phyloP scores from a whole-genome alignment of 2,797 vertebrate genomes.

The Enteromius trimaculatus region DNA sequence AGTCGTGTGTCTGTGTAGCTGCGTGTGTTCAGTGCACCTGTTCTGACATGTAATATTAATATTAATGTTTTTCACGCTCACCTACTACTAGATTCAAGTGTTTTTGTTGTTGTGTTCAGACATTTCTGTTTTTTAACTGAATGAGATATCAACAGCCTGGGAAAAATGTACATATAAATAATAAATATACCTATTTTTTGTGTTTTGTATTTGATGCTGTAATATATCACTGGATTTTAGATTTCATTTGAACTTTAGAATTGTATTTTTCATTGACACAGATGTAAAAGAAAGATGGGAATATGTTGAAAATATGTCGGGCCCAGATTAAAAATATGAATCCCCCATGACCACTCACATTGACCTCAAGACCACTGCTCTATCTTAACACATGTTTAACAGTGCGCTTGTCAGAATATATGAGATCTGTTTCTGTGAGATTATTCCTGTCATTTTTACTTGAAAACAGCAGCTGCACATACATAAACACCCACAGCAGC shows the following conservation, averaged over 20 bases:
- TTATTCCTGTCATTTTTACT: constrained; percentile 25
- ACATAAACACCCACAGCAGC: constrained; percentile 58
- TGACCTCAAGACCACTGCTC: not conserved
- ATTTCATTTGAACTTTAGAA: not conserved
- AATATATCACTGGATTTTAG: not conserved
- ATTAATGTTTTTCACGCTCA: not conserved
- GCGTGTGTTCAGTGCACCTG: constrained; percentile 19
- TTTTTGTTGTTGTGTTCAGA: not conserved
- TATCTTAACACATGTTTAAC: not conserved
- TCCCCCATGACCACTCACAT: not conserved
- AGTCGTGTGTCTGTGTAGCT: not conserved
- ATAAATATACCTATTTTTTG: not conserved
- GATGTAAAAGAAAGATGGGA: not conserved
- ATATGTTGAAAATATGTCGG: not conserved
- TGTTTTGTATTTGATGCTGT: not conserved
- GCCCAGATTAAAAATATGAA: not conserved
- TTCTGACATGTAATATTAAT: not conserved
- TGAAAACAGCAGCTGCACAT: constrained; percentile 46
- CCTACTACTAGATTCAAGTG: not conserved
- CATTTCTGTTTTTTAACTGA: not conserved
- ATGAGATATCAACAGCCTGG: not conserved
- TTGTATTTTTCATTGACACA: not conserved
- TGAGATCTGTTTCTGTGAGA: constrained; percentile 19
- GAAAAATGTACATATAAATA: not conserved
- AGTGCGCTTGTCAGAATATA: constrained; percentile 14